Conservation (phyloP, 2,113 vertebrate species). For the Pithys albifrons region DNA sequence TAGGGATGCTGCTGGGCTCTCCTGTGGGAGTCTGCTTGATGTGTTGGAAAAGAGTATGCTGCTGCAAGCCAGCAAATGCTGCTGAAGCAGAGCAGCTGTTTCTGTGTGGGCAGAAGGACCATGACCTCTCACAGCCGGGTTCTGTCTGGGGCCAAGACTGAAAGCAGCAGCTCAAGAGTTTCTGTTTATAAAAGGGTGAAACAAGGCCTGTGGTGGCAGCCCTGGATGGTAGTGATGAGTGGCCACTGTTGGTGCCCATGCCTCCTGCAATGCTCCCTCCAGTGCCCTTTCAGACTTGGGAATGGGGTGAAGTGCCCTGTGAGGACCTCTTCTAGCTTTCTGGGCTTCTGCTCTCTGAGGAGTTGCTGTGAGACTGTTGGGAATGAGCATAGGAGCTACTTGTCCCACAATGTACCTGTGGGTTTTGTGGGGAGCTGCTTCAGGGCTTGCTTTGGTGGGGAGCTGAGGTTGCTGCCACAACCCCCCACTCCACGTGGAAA, state of each 20-base stretch:
- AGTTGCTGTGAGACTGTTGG: background rate
- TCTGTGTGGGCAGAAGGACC: background rate
- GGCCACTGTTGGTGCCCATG: background rate
- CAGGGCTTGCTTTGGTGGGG: background rate
- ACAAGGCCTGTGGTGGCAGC: background rate
- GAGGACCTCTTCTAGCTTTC: background rate
- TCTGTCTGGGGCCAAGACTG: background rate
- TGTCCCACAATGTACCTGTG: too few species aligned
- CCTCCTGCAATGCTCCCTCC: background rate
- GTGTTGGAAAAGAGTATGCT: background rate
- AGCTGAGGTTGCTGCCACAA: background rate
- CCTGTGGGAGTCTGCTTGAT: rapidly evolving
- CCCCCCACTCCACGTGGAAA: background rate
- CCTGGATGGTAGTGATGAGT: rapidly evolving
- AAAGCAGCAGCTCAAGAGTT: background rate
- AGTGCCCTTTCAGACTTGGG: background rate
- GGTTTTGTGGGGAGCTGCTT: background rate
- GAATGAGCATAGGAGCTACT: background rate
- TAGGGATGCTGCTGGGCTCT: rapidly evolving
- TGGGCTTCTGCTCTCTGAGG: background rate
- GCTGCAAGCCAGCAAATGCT: background rate
- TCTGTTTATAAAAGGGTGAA: background rate
- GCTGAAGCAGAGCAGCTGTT: background rate
- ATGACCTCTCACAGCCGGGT: background rate
- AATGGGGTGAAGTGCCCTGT: background rate